Conservation (phyloP, 2,797 vertebrate genomes). For the Tragelaphus oryx region DNA sequence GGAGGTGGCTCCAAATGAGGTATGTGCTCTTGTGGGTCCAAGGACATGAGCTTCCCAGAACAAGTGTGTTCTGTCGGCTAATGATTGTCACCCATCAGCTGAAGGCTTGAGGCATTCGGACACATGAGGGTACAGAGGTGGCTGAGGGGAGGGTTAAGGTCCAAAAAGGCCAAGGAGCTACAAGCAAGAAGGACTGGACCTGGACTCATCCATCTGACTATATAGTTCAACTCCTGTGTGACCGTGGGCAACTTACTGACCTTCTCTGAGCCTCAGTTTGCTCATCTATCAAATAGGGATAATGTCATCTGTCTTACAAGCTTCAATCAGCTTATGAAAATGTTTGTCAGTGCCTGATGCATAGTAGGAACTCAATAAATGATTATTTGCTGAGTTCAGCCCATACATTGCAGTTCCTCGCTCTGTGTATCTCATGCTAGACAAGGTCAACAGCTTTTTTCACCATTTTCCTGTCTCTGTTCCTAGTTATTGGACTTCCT, state of each 20-base stretch:
- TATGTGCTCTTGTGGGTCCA: neutral
- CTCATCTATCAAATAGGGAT: neutral
- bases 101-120: neutral
- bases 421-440: neutral
- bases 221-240: neutral
- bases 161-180: neutral
- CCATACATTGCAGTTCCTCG: neutral
- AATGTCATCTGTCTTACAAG: neutral
- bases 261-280: neutral
- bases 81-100: neutral
- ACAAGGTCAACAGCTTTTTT: neutral
- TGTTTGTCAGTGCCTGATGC: no score
- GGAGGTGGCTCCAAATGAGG: neutral
- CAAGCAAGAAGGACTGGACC: neutral
- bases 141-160: neutral
- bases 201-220: neutral
- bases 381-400: neutral
- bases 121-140: rapidly evolving
- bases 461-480: neutral
- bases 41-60: neutral
- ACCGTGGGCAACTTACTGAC: neutral
- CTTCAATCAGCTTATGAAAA: neutral
- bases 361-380: neutral
- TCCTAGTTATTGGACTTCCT: neutral
- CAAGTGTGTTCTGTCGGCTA: neutral